These are phyloP conservation scores for Dryobota labecula DNA, from an alignment of 2,888 invertebrate genomes.

Conservation along the genomic window DNA sequence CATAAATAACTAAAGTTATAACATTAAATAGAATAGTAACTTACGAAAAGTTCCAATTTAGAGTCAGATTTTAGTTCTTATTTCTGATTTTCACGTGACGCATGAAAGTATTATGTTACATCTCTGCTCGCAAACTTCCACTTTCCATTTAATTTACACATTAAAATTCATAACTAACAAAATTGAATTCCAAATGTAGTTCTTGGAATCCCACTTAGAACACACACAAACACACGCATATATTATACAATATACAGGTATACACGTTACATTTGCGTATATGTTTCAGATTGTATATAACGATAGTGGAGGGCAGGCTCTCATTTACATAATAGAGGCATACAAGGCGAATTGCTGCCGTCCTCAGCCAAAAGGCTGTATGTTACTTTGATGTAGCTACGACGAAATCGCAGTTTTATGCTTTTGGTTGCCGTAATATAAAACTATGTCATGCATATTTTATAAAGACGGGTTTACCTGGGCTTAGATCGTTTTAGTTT, in stretches of 20 bases:
- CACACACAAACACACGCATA: neutral
- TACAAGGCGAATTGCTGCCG: constrained; percentile 49
- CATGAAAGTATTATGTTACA: neutral
- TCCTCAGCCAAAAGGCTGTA: constrained; percentile 39
- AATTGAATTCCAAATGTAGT: constrained; percentile 50
- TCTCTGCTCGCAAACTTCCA: neutral
- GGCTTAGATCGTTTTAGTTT: neutral
- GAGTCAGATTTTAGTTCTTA: neutral
- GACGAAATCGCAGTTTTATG: constrained; percentile 49
- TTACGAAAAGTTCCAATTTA: neutral
- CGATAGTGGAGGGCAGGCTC: constrained; percentile 53
- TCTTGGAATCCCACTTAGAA: constrained; percentile 23
- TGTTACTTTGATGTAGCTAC: constrained; percentile 44
- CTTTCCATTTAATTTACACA: constrained; percentile 29
- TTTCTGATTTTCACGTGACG: neutral
- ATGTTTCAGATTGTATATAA: constrained; percentile 49
- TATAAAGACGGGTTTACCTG: constrained; percentile 23
- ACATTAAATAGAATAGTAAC: neutral
- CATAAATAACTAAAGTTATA: neutral
- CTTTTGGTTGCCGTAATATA: constrained; percentile 24
- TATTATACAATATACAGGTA: constrained; percentile 29
- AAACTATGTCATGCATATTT: constrained; percentile 49
- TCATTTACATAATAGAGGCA: constrained; percentile 61
- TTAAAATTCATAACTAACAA: constrained; percentile 45
- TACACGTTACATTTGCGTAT: constrained; percentile 25